Evolutionary conservation across 2,113 vertebrate species (phyloP).

Genomic region (Dendropsophus ebraccatus): DNA sequence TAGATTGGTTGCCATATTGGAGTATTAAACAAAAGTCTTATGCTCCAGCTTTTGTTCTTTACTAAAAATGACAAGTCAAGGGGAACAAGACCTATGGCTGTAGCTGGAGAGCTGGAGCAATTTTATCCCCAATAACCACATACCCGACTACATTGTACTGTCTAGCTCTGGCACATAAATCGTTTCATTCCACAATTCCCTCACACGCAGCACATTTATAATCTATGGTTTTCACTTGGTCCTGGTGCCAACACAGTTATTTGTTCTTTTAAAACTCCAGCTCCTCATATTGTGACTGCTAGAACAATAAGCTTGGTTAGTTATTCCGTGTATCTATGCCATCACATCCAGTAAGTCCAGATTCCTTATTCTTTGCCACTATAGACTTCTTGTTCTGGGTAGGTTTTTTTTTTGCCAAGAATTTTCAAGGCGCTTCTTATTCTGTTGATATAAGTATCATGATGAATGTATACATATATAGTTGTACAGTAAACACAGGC

Average conservation of each 20-base stretch:
- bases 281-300: not conserved
- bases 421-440: not conserved
- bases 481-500: not conserved
- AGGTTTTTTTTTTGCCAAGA: not conserved
- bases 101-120: too few species aligned
- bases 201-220: not conserved
- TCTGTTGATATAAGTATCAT: not conserved
- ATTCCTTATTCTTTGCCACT: not conserved
- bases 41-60: too few species aligned
- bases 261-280: not conserved
- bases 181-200: too few species aligned
- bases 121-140: too few species aligned
- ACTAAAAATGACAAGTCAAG: too few species aligned
- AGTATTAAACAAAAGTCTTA: too few species aligned
- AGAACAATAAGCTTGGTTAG: not conserved
- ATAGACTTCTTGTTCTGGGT: not conserved
- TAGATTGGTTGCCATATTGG: too few species aligned
- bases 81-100: too few species aligned
- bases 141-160: not conserved
- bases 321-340: not conserved
- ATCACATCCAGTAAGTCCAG: not conserved
- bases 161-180: too few species aligned
- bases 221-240: not conserved
- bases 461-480: conserved; percentile 5
- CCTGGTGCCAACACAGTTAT: not conserved